A percentile compares a stretch with the other conserved stretches of the same genome.
phyloP scores from a whole-genome alignment of 2,888 invertebrate genomes.

The Agrochola litura region DNA sequence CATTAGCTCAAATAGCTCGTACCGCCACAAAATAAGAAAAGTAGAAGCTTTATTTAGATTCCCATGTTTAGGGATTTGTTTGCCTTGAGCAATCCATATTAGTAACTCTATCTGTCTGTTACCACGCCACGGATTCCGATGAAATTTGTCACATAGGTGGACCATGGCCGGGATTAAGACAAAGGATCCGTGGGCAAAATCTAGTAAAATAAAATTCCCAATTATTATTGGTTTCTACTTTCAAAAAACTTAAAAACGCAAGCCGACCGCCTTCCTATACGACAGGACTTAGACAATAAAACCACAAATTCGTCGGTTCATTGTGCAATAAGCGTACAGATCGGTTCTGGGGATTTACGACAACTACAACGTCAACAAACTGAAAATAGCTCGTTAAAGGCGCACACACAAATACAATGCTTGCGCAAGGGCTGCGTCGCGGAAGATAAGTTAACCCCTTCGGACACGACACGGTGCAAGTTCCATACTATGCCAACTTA shows the following conservation, averaged over 20 bases:
- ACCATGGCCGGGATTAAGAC: neutral
- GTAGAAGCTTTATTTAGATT: neutral
- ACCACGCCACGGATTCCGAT: too few relatives aligned
- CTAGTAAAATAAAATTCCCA: neutral
- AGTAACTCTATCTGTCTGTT: neutral
- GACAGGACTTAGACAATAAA: slow-evolving; percentile 15
- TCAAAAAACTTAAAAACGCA: neutral
- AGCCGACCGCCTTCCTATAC: too few relatives aligned
- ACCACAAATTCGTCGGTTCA: slow-evolving; percentile 20
- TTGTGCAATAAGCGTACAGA: slow-evolving; percentile 51
- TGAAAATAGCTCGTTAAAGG: slow-evolving; percentile 56
- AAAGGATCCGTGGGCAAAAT: neutral
- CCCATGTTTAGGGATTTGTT: neutral
- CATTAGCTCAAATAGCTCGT: neutral
- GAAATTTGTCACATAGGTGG: neutral
- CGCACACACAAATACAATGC: slow-evolving; percentile 20
- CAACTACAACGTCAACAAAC: slow-evolving; percentile 57
- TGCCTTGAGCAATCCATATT: neutral
- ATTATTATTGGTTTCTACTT: neutral
- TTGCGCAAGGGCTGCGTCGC: slow-evolving; percentile 22
- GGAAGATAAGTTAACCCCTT: neutral
- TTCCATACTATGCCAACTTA: neutral
- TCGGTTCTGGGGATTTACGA: slow-evolving; percentile 52
- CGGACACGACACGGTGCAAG: neutral
- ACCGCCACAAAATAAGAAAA: neutral